Base-by-base conservation (phyloP, 2,888 invertebrate species). In the Aleiodes testaceus region DNA sequence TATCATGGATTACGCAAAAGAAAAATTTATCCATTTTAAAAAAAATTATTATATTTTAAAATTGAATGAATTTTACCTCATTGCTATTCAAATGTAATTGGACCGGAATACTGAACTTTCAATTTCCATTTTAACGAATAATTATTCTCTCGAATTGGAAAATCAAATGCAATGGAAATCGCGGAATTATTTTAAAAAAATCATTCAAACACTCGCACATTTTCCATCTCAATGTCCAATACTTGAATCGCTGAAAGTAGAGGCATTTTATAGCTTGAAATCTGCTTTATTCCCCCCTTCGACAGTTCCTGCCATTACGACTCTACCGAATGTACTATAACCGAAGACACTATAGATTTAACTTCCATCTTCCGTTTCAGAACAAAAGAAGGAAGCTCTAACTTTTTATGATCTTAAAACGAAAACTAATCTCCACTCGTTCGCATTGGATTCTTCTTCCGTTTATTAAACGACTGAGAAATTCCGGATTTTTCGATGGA, bases 211-310 rank as follows among this genome's bases (percentile, higher is more conserved):
- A 12, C 20, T 6, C 12, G 9, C n/a, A 9, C 4, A 18, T 53
- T 63, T 14, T 63, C 42, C 63, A n/a, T 11, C 26, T 22, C 4
- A 63, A 36, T 20, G 18, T 18, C 47, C 63, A 49, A 52, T 52
- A 65, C 22, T 45, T 16, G 11, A 64, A 64, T 36, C 65, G 70
- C 66, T 65, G 64, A 71, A 63, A 59, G 75, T 74, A 78, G 79
- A 77, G 72, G 74, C 77, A 77, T 81, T 84, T 84, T 82, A 84
- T 81, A 79, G 81, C 74, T 80, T 77, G 75, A 81, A 84, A 84
- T 84, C 80, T 79, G 74, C 81, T 84, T 84, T 84, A 84, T 80
- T 80, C 75, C 75, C 71, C 72, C 36, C 5, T 26, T 26, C 26
- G 26, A 5, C 74, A 79, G 79, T 81, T 81, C 80, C 36, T 76